Evolutionary conservation across 92 coral and sea anemone genomes (phyloP).

Genomic region (Metridium senile): DNA sequence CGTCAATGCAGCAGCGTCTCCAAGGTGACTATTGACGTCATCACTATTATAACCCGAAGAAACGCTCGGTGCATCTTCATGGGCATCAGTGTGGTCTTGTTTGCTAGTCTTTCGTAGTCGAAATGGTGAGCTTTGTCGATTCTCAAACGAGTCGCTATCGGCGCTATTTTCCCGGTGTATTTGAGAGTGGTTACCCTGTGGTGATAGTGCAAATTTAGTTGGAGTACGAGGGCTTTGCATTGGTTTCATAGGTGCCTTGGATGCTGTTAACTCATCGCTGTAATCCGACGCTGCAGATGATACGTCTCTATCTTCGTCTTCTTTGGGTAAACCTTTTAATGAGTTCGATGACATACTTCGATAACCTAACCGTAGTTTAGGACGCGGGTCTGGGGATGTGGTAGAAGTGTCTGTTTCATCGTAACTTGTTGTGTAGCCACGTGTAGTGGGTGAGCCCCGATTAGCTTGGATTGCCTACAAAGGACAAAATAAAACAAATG

Average conservation of each 20-base stretch:
- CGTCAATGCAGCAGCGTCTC: constrained; percentile 48
- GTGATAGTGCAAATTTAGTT: constrained; percentile 45
- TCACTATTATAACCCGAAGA: constrained; percentile 99
- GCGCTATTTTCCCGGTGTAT: constrained; percentile 71
- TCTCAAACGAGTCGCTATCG: constrained; percentile 61
- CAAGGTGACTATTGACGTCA: constrained; percentile 54
- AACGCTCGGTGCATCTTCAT: constrained; percentile 91
- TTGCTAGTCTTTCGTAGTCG: constrained; percentile 59
- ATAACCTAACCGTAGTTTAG: constrained; percentile 85
- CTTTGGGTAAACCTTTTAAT: constrained; percentile 52
- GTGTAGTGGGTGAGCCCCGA: constrained; percentile 66
- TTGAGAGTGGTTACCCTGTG: constrained; percentile 30
- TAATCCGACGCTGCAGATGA: constrained; percentile 5
- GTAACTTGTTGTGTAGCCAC: constrained; percentile 55
- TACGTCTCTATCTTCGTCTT: constrained; percentile 20
- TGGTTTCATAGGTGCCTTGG: constrained; percentile 45
- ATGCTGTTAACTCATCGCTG: constrained; percentile 29
- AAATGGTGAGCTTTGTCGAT: constrained; percentile 60
- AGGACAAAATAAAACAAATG: neutral
- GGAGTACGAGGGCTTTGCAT: constrained; percentile 60
- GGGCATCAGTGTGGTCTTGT: constrained; percentile 35
- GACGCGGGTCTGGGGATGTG: constrained; percentile 68
- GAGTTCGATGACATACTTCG: constrained; percentile 88
- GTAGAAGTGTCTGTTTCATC: constrained; percentile 63
- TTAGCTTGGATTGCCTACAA: constrained; percentile 29